Base-by-base conservation (phyloP, 2,888 invertebrate genomes). In the Tenodera sinensis region DNA sequence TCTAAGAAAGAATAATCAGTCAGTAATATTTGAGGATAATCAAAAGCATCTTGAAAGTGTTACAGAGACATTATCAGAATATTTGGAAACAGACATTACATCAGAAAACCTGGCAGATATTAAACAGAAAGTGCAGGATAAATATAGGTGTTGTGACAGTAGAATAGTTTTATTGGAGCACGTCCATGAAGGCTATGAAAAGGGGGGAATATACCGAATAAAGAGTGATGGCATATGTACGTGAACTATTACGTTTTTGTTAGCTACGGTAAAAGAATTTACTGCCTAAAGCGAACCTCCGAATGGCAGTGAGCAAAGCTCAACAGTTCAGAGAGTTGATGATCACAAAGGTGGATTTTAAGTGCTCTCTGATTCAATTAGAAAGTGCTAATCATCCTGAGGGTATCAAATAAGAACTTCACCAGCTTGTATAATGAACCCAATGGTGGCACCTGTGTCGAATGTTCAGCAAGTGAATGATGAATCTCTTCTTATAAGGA, bases 61-160 rank as follows among this genome's bases (percentile, higher is more conserved):
- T 92, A 99, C 99, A 82, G 99, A 99, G 94, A 98, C 97, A 92
- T 95, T 99, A 91, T 99, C 99, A 34, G 99, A 99, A 94, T 99
- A 99, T 94, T 96, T 99, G 92, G 99, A 99, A 95, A 95, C 99
- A 92, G 99, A 99, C 94, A 98, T 99, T 93, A 98, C 99, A 91
- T 97, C 97, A 92, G 99, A 99, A 94, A 98, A 99, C 95, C 95
- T 99, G 92, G 97, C 97, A 91, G 98, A 98, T 93, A 98, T 99
- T 93, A 99, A 99, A 94, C 99, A 99, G 94, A 99, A 98, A 94
- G 99, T 99, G 92, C 98, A 98, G 94, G 99, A 99, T 93, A 99
- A 99, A 94, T 98, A 98, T 94, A 97, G 98, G 98, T 98, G 92
- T 94, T 99, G 99, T 95, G 99, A 99, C 94, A 98, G 97, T 93